A percentile compares a stretch with the other conserved stretches of the same genome.
Evolutionary conservation across 2,113 vertebrate species (phyloP).

Genomic region (Danionella cerebrum): DNA sequence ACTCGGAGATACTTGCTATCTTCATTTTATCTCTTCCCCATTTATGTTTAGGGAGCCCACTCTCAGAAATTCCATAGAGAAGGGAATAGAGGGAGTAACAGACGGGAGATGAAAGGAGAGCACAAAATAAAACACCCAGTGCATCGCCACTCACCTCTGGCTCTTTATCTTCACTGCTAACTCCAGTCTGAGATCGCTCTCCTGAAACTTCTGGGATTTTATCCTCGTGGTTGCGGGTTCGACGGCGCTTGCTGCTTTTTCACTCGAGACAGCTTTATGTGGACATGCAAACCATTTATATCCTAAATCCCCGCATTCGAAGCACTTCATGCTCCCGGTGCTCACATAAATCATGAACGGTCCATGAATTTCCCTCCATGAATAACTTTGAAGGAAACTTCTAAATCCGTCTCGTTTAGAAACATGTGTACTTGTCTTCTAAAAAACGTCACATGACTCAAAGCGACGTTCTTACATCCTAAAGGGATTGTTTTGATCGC

Average conservation of each 20-base stretch:
- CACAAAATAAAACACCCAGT: too few species aligned
- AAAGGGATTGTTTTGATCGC: background rate
- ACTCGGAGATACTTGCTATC: too few species aligned
- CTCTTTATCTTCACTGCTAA: too few species aligned
- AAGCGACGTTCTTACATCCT: background rate
- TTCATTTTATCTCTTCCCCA: background rate
- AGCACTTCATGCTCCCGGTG: background rate
- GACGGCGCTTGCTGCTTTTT: too few species aligned
- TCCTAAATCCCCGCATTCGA: background rate
- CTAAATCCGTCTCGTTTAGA: background rate
- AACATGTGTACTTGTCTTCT: background rate
- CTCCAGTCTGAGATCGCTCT: too few species aligned
- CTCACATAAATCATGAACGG: background rate
- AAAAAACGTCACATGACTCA: background rate
- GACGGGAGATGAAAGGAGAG: background rate
- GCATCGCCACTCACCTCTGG: too few species aligned
- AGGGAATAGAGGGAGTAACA: background rate
- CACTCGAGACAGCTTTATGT: too few species aligned
- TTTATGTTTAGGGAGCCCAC: background rate
- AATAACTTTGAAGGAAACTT: background rate
- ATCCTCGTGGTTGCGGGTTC: too few species aligned
- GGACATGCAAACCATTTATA: background rate
- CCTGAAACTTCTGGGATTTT: too few species aligned
- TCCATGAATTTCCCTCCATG: background rate
- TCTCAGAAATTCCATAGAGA: background rate